These are phyloP conservation scores for Papilio aristodemus DNA, from an alignment of 1,140 invertebrate genomes.

Conservation along the genomic window DNA sequence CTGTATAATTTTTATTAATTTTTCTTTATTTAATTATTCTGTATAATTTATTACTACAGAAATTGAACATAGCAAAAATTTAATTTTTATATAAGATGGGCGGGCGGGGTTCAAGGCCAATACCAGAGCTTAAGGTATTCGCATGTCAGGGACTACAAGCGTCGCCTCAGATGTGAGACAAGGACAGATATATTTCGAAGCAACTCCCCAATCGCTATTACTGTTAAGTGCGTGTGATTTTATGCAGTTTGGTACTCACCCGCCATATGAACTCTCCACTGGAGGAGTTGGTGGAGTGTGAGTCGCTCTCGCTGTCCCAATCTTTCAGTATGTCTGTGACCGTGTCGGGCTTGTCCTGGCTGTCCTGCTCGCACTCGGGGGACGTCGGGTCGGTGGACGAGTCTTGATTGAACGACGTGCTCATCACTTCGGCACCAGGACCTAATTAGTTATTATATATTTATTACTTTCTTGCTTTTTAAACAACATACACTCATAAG, in stretches of 20 bases:
- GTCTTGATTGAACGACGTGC: constrained; percentile 71
- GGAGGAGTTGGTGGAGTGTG: constrained; percentile 81
- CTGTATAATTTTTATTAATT: too few species aligned
- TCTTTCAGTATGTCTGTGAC: constrained; percentile 73
- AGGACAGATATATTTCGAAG: constrained; percentile 4
- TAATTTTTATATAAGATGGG: background rate
- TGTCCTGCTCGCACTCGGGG: constrained; percentile 61
- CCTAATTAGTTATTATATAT: constrained; percentile 45
- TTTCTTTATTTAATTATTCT: too few species aligned
- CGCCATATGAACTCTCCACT: constrained; percentile 90
- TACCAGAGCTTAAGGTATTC: background rate
- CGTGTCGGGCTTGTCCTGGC: constrained; percentile 52
- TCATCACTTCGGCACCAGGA: constrained; percentile 72
- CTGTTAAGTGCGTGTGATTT: too few species aligned
- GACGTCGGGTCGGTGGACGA: constrained; percentile 64
- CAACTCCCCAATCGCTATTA: constrained; percentile 6
- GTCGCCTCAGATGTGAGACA: background rate
- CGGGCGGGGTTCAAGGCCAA: background rate
- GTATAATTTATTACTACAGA: too few species aligned
- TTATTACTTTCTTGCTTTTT: background rate
- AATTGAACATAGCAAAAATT: background rate
- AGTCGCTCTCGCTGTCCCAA: constrained; percentile 82
- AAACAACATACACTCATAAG: too few species aligned
- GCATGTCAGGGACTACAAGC: constrained; percentile 7
- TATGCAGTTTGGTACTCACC: constrained; percentile 71